These are phyloP conservation scores for Mionectes macconnelli DNA, from an alignment of 2,113 vertebrate species.

Conservation along the genomic window DNA sequence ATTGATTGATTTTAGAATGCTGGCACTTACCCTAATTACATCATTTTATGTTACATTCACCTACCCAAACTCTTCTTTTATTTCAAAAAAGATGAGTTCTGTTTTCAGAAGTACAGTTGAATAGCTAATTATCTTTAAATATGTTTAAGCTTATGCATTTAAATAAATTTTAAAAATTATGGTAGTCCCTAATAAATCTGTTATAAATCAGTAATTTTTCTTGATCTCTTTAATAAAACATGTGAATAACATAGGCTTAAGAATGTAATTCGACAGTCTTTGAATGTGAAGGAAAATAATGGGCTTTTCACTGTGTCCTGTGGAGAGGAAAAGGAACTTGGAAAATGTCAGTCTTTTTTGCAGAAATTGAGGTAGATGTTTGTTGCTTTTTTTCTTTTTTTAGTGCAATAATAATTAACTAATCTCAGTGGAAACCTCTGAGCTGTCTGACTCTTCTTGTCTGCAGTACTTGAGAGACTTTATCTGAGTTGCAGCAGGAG, in stretches of 20 bases:
- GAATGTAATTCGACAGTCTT: accelerated
- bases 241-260: not conserved
- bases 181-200: not conserved
- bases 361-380: too few species aligned
- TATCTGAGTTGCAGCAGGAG: not conserved
- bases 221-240: not conserved
- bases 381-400: not conserved
- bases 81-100: not conserved
- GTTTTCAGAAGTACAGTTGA: not conserved
- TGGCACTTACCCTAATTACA: not conserved
- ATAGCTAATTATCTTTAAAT: not conserved
- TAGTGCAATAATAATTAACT: accelerated
- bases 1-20: not conserved
- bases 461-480: not conserved
- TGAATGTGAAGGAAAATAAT: not conserved
- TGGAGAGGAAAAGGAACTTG: not conserved
- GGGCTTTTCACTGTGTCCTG: not conserved
- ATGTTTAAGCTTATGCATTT: not conserved
- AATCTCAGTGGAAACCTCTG: not conserved
- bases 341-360: not conserved
- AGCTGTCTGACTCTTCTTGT: not conserved
- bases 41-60: not conserved
- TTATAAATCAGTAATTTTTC: not conserved
- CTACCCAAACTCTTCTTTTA: not conserved
- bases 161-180: not conserved